phyloP scores from a whole-genome alignment of 2,888 invertebrate genomes.

The Machimus rusticus region DNA sequence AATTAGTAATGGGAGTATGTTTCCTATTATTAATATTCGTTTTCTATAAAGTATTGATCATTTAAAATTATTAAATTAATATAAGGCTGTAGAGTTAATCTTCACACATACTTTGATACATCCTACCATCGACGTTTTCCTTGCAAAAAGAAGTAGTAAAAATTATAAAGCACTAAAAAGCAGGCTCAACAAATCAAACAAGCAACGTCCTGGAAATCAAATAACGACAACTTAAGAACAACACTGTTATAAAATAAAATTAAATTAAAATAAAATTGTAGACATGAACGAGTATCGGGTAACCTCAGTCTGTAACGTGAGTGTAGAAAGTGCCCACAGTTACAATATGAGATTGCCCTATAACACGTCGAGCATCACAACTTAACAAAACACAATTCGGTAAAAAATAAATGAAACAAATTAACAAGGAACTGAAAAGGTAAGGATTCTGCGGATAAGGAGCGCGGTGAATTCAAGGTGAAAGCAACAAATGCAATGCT shows the following conservation, averaged over 20 bases:
- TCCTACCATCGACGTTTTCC: not conserved
- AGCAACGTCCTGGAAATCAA: not conserved
- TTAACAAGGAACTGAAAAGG: not conserved
- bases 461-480: not conserved
- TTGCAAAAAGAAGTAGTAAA: not conserved
- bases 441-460: not conserved
- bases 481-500: not conserved
- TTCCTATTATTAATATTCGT: too few relatives aligned
- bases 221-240: constrained; percentile 50
- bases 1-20: too few relatives aligned
- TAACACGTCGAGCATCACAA: constrained; percentile 61
- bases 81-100: not conserved
- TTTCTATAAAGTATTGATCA: not conserved
- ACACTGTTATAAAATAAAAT: constrained; percentile 49
- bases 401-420: not conserved
- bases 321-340: constrained; percentile 80
- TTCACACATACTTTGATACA: not conserved
- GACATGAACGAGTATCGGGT: constrained; percentile 55
- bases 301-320: constrained; percentile 64
- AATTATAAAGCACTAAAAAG: not conserved
- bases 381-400: constrained; percentile 51
- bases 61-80: not conserved
- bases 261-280: constrained; percentile 52
- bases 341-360: constrained; percentile 98
- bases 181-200: not conserved